phyloP scores from a whole-genome alignment of 2,888 invertebrate species.

The Chironomus riparius region DNA sequence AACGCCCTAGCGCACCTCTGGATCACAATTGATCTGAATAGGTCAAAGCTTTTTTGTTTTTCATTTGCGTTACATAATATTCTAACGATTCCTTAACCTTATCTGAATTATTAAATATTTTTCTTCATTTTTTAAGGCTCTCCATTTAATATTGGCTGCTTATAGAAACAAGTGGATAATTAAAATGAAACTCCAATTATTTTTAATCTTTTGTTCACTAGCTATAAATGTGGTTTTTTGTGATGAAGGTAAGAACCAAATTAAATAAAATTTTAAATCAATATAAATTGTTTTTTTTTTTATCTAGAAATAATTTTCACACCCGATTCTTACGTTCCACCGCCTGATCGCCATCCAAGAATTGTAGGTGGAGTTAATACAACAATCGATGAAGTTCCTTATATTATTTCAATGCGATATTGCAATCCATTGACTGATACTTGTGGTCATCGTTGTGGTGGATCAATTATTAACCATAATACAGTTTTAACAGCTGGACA shows the following conservation, averaged over 20 bases:
- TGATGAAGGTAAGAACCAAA: not conserved
- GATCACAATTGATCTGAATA: too few relatives aligned
- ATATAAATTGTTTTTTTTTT: too few relatives aligned
- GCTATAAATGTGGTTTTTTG: not conserved
- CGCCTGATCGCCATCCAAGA: not conserved
- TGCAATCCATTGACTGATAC: not conserved
- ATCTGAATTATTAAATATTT: too few relatives aligned
- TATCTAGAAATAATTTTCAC: not conserved
- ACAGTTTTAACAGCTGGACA: not conserved
- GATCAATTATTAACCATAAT: not conserved
- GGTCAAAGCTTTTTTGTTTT: too few relatives aligned
- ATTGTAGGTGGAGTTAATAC: constrained; percentile 14
- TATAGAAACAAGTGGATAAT: too few relatives aligned
- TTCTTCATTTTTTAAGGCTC: too few relatives aligned
- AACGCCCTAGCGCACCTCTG: too few relatives aligned
- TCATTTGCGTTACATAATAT: too few relatives aligned
- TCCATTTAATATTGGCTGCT: not conserved
- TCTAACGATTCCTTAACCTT: too few relatives aligned
- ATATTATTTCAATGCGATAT: not conserved
- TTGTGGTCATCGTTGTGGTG: constrained; percentile 6
- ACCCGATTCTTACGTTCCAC: not conserved
- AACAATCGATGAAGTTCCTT: constrained; percentile 10
- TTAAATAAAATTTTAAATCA: too few relatives aligned
- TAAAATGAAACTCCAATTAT: not conserved
- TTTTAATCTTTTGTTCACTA: not conserved